These are phyloP conservation scores for Bradypodion ventrale DNA, from an alignment of 2,797 vertebrate species.

Conservation along the genomic window DNA sequence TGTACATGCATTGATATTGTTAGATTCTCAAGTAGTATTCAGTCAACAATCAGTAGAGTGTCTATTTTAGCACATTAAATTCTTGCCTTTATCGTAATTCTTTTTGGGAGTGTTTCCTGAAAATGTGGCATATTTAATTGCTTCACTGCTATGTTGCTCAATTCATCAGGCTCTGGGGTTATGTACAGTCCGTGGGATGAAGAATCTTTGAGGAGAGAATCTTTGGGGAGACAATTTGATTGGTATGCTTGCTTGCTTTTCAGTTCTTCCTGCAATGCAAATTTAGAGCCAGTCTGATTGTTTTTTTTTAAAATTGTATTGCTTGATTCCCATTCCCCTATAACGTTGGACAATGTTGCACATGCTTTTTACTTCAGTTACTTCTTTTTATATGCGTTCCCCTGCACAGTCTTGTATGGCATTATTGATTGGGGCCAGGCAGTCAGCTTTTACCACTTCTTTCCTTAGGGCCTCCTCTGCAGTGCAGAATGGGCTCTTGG, in stretches of 20 bases:
- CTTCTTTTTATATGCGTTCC: background rate
- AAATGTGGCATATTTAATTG: background rate
- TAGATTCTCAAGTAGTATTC: too few relatives aligned
- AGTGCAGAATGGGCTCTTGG: slow-evolving; percentile 86
- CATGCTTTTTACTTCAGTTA: background rate
- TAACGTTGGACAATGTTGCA: background rate
- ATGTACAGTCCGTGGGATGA: background rate
- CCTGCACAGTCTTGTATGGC: background rate
- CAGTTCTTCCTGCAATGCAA: background rate
- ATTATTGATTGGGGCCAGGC: background rate
- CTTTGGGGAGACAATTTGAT: background rate
- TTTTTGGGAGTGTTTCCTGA: too few relatives aligned
- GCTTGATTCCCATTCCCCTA: background rate
- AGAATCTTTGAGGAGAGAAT: background rate
- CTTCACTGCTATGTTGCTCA: too few relatives aligned
- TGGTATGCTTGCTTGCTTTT: background rate
- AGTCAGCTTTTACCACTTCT: background rate
- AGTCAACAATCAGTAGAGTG: too few relatives aligned
- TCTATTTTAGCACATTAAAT: too few relatives aligned
- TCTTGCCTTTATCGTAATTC: too few relatives aligned
- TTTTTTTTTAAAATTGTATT: background rate
- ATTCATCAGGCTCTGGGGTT: background rate
- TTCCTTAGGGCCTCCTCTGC: slow-evolving; percentile 80
- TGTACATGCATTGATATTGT: too few relatives aligned
- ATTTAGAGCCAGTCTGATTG: background rate